phyloP scores from a whole-genome alignment of 2,888 invertebrate genomes.

The Drosophila setosimentum region DNA sequence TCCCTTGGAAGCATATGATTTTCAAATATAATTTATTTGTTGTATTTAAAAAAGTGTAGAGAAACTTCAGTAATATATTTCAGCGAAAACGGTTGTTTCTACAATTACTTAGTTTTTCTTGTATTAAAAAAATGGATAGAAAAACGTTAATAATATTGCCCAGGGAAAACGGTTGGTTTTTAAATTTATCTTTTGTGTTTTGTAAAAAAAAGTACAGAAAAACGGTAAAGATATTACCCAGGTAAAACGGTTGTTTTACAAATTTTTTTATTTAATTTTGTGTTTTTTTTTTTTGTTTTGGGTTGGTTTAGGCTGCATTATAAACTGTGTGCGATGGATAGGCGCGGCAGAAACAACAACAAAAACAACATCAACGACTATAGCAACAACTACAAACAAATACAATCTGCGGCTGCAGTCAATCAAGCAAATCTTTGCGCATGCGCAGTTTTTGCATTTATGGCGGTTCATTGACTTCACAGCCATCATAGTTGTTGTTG shows the following conservation, averaged over 20 bases:
- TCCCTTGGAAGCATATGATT: not conserved
- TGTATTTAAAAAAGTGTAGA: not conserved
- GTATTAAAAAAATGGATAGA: too few species aligned
- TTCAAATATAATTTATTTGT: not conserved
- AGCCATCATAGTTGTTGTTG: constrained; percentile 9
- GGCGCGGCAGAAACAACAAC: constrained; percentile 37
- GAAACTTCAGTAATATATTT: not conserved
- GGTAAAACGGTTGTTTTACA: constrained; percentile 7
- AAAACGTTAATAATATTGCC: not conserved
- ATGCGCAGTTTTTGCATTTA: constrained; percentile 71
- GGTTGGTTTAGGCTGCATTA: constrained; percentile 45
- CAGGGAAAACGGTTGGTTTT: not conserved
- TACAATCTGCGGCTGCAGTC: constrained; percentile 59
- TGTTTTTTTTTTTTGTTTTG: constrained; percentile 1
- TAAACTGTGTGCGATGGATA: constrained; percentile 36
- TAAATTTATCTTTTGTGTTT: not conserved
- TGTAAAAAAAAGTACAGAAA: not conserved
- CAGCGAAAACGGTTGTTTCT: not conserved
- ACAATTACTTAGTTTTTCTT: not conserved
- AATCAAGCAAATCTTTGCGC: constrained; percentile 80
- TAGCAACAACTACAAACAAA: not conserved
- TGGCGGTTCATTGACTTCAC: constrained; percentile 66
- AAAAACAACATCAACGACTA: not conserved
- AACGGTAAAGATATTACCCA: not conserved
- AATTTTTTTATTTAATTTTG: constrained; percentile 12